Conservation (phyloP, 2,797 vertebrate genomes). For the Peromyscus aztecus region DNA sequence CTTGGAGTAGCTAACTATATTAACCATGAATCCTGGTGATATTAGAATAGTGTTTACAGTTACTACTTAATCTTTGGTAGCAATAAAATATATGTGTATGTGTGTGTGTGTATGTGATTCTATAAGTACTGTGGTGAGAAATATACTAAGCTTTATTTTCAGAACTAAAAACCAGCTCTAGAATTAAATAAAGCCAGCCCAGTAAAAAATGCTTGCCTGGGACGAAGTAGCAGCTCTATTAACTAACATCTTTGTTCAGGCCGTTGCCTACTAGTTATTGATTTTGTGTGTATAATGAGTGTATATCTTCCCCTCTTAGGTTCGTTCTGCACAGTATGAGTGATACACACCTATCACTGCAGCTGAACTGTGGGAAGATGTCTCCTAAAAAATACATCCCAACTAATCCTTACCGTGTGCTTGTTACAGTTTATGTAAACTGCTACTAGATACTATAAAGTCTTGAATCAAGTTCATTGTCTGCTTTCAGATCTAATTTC, state of each 20-base stretch:
- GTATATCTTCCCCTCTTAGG: not conserved
- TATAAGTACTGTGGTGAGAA: slow-evolving; percentile 21
- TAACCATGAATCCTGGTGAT: slow-evolving; percentile 1
- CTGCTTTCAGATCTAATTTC: slow-evolving; percentile 57
- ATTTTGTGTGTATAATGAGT: slow-evolving; percentile 26
- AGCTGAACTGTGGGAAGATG: not conserved
- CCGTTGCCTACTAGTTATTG: slow-evolving; percentile 32
- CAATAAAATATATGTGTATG: not conserved
- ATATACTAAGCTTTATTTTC: slow-evolving; percentile 50
- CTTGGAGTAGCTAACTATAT: slow-evolving; percentile 78
- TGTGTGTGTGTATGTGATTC: not conserved
- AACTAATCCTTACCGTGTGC: not conserved
- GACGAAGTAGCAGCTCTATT: not conserved
- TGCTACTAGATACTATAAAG: slow-evolving; percentile 26
- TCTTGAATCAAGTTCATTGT: not conserved
- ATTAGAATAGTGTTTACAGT: slow-evolving; percentile 50
- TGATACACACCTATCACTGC: not conserved
- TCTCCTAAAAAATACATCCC: slow-evolving; percentile 53
- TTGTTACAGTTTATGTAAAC: slow-evolving; percentile 22
- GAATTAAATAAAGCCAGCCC: slow-evolving; percentile 13
- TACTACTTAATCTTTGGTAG: slow-evolving; percentile 47
- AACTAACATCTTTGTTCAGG: not conserved
- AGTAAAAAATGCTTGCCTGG: not conserved
- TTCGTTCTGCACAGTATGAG: not conserved
- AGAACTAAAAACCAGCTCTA: slow-evolving; percentile 3